These are phyloP conservation scores for Brachionichthys hirsutus DNA, from an alignment of 2,113 vertebrate species.

Conservation along the genomic window DNA sequence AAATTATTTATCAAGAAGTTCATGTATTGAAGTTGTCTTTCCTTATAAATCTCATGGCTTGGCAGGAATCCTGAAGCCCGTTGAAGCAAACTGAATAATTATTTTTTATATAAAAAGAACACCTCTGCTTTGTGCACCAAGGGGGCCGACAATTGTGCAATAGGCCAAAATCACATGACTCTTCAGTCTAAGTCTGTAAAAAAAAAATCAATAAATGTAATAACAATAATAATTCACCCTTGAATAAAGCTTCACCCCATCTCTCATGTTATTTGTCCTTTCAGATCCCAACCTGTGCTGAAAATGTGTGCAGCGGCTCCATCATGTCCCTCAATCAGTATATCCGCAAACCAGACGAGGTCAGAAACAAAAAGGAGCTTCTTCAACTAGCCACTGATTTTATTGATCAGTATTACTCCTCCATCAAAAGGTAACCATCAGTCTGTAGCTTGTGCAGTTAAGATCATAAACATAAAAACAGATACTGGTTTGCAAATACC, in stretches of 20 bases:
- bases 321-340: slow-evolving; percentile 85
- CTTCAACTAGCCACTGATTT: slow-evolving; percentile 92
- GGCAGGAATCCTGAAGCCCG: not conserved
- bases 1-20: too few species aligned
- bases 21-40: too few species aligned
- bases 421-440: slow-evolving; percentile 89
- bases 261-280: slow-evolving; percentile 8
- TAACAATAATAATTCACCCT: too few species aligned
- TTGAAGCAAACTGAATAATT: not conserved
- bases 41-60: too few species aligned
- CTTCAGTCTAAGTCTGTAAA: not conserved
- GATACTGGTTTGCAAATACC: too few species aligned
- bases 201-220: too few species aligned
- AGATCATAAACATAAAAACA: too few species aligned
- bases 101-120: not conserved
- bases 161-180: not conserved
- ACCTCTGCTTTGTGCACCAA: not conserved
- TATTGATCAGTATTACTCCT: slow-evolving; percentile 96
- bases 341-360: slow-evolving; percentile 82
- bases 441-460: not conserved
- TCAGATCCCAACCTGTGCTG: slow-evolving; percentile 84
- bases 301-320: slow-evolving; percentile 89
- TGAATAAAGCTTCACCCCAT: not conserved
- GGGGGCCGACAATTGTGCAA: not conserved
- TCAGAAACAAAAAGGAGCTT: slow-evolving; percentile 83